Evolutionary conservation across 2,888 invertebrate species (phyloP).

Genomic region (Caenorhabditis sp.): DNA sequence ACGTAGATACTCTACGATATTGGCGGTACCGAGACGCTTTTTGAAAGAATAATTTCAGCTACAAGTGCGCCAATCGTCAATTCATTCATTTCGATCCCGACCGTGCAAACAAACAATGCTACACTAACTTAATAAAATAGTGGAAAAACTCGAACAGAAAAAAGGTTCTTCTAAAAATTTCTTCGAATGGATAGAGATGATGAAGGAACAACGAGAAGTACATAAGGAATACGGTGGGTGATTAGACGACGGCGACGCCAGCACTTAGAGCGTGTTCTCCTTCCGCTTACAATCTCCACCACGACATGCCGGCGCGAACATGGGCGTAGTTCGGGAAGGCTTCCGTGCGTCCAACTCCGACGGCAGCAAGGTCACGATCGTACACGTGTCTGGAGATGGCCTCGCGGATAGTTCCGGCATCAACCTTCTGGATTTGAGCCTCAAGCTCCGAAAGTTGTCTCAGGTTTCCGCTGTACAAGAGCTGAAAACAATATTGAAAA

Average conservation of each 20-base stretch:
- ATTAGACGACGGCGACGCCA: slow-evolving; percentile 4
- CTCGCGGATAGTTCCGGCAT: slow-evolving; percentile 63
- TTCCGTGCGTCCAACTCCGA: slow-evolving; percentile 75
- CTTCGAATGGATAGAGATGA: slow-evolving; percentile 28
- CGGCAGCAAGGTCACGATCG: slow-evolving; percentile 76
- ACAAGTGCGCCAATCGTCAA: slow-evolving; percentile 21
- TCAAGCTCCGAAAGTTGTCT: slow-evolving; percentile 72
- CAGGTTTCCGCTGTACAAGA: slow-evolving; percentile 73
- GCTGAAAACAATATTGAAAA: too few species aligned
- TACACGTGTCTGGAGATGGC: slow-evolving; percentile 77
- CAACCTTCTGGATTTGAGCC: slow-evolving; percentile 65
- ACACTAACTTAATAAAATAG: slow-evolving; percentile 45
- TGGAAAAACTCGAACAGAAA: slow-evolving; percentile 24
- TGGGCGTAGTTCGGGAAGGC: slow-evolving; percentile 75
- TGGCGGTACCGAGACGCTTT: not conserved
- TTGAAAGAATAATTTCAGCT: not conserved
- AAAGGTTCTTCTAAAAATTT: slow-evolving; percentile 30
- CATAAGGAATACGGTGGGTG: slow-evolving; percentile 27
- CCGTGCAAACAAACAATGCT: slow-evolving; percentile 41
- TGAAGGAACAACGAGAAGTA: slow-evolving; percentile 45
- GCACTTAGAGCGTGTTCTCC: not conserved
- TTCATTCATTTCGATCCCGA: slow-evolving; percentile 47
- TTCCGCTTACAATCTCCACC: slow-evolving; percentile 75
- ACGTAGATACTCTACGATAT: not conserved
- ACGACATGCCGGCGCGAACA: slow-evolving; percentile 75